Evolutionary conservation across 2,113 vertebrate species (phyloP).

Genomic region (Poeciliopsis occidentalis): DNA sequence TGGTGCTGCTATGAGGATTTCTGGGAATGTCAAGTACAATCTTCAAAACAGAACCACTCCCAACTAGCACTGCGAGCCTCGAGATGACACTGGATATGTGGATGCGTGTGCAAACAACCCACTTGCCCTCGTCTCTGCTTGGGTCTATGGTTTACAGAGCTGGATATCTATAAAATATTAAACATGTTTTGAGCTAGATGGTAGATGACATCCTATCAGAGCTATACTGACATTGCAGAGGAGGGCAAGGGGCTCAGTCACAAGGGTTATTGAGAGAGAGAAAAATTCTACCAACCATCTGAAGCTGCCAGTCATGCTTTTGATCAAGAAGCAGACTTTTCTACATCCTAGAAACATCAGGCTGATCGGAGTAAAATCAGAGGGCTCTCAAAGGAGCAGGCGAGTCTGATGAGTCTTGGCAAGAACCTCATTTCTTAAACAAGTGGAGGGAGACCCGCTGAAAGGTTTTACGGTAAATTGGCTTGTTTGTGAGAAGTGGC

Average conservation of each 20-base stretch:
- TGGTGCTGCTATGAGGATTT: constrained; percentile 56
- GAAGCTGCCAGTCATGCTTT: constrained; percentile 47
- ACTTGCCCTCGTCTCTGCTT: constrained; percentile 7
- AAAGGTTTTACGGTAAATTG: constrained; percentile 51
- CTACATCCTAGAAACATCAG: constrained; percentile 54
- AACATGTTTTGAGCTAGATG: constrained; percentile 23
- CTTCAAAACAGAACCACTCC: constrained; percentile 37
- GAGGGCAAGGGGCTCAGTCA: background rate
- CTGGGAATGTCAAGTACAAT: constrained; percentile 67
- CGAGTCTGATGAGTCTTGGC: constrained; percentile 55
- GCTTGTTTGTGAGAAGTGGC: constrained; percentile 36
- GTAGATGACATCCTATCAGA: constrained; percentile 20
- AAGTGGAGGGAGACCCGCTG: constrained; percentile 30
- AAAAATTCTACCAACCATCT: constrained; percentile 20
- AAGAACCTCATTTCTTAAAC: constrained; percentile 57
- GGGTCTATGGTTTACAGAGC: background rate
- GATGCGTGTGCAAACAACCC: background rate
- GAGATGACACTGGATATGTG: constrained; percentile 14
- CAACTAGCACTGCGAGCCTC: background rate
- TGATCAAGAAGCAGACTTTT: constrained; percentile 65
- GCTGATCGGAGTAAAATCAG: constrained; percentile 32
- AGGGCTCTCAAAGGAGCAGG: constrained; percentile 39
- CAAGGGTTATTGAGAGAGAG: constrained; percentile 11
- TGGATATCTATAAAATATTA: constrained; percentile 33
- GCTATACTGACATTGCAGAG: constrained; percentile 3